Base-by-base conservation (phyloP, 1,140 invertebrate species). In the Pseudomyrmex pallidus region DNA sequence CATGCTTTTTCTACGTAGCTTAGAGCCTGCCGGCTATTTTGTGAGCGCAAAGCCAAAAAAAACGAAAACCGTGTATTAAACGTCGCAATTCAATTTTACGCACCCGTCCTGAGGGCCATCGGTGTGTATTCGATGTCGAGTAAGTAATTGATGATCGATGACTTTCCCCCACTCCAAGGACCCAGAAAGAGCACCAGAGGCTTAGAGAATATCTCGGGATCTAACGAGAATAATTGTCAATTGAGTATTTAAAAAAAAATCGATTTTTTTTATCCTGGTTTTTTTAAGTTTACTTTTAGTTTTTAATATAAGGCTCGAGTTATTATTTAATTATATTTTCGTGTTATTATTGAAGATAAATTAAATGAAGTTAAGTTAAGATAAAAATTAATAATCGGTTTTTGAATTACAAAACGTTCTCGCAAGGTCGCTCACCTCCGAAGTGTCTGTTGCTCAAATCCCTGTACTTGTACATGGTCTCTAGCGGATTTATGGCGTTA, bases 81-180 rank as follows among this genome's bases (percentile, higher is more conserved):
- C 35, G 35, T 35, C 35, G 5, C 5, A 35, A 35, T 35, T 35
- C 7, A 35, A 35, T 35, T 35, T 82, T 85, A 90, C 85, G 92
- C 95, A 98, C 98, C 98, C 93, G 98, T 98, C 94, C 97, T 96
- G 86, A 98, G 94, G 67, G 98, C 96, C 91, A 96, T 96, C 86
- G 96, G 95, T 5, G 96, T 97, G 92, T 97, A 97, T 93, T 99
- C 98, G 84, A 97, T 96, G 80, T 98, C 97, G 15, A 98, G 95
- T 66, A 99, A 95, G 94, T 99, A 99, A 94, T 99, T 99, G 68
- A 99, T 96, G 84, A 99, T 98, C 10, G 97, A 97, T 3, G 98
- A 98, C 95, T 99, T 99, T 87, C 98, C 98, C 85, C 98, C 98
- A 90, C 98, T 98, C 98, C 98, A 99, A 25, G 98, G 98, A 54